Base-by-base conservation (phyloP, 2,888 invertebrate genomes). In the Aricia artaxerxes region DNA sequence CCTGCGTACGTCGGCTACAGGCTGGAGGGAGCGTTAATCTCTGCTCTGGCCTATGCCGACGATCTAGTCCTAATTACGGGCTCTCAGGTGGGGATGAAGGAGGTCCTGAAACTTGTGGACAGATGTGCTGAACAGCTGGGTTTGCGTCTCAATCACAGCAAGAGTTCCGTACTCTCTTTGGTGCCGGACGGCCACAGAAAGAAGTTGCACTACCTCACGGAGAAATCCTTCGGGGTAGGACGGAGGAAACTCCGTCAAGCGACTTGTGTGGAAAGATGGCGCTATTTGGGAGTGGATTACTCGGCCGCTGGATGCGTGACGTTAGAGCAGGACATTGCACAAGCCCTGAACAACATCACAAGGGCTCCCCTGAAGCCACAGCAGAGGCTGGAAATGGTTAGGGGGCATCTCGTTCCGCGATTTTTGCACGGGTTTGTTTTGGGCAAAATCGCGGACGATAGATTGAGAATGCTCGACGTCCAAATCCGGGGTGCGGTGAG, bases 1-100 rank as follows among this genome's bases (percentile, higher is more conserved):
- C 85, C 84, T 5, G 76, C 73, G 69, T 83, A 80, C 1, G 82
- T 83, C 24, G 83, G 84, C 38, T 85, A 83, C 78, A 78, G 82
- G 81, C 76, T 85, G 7, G 84, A 82, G 44, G 72, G 38, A 49
- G 83, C 83, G 78, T 79, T 44, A 9, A 79, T 89, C 77, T 86
- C 87, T 1, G 83, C 85, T 11, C 80, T 90, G 38, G 88, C 88
- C 35, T 91, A 87, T 81, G 90, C 90, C 44, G 91, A 91, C 64
- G 90, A 91, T 83, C 78, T 88, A 0, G 80, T 88, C 49, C 82
- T 90, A 13, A 60, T 88, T 6, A 82, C 87, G 31, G 83, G 86
- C 0, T 85, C 88, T 13, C 85, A 82, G 80, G 81, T 81, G 5
- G 85, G 87, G 24, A 83, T 89, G 83, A 84, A 87, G 81, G 84